Evolutionary conservation across 1,140 invertebrate species (phyloP).

Genomic region (Atta cephalotes): DNA sequence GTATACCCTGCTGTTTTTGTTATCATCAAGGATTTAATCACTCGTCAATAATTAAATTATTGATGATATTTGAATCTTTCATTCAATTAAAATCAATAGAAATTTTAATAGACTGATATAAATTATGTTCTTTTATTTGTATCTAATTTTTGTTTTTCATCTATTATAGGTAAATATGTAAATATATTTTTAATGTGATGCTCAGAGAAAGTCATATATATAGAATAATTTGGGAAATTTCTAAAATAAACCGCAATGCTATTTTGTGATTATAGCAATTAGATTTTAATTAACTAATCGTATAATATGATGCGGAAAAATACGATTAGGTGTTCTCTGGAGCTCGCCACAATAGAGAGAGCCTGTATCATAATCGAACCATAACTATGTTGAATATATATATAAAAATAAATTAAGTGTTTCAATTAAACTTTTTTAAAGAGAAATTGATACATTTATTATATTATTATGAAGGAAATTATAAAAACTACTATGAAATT

Average conservation of each 20-base stretch:
- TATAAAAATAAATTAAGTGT: constrained; percentile 3
- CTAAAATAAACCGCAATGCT: neutral
- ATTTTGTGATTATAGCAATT: neutral
- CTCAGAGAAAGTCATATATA: neutral
- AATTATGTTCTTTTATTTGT: neutral
- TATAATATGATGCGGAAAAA: constrained; percentile 11
- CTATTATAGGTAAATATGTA: neutral
- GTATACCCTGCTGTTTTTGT: constrained; percentile 6
- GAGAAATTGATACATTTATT: constrained; percentile 32
- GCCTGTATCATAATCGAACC: constrained; percentile 3
- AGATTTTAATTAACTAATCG: constrained; percentile 8
- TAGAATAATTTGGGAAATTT: neutral
- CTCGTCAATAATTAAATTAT: constrained; percentile 1
- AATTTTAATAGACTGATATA: neutral
- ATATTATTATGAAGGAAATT: neutral
- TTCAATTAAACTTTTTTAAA: neutral
- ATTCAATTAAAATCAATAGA: neutral
- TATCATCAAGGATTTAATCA: neutral
- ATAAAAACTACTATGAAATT: neutral
- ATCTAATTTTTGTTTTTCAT: neutral
- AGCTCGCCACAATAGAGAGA: constrained; percentile 8
- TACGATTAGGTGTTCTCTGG: neutral
- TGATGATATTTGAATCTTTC: constrained; percentile 23
- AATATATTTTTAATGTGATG: neutral
- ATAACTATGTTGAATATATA: neutral